A percentile compares a stretch with the other conserved stretches of the same genome.
These are phyloP conservation scores for Heterohyrax brucei DNA, from an alignment of 2,797 vertebrate genomes.

Conservation along the genomic window DNA sequence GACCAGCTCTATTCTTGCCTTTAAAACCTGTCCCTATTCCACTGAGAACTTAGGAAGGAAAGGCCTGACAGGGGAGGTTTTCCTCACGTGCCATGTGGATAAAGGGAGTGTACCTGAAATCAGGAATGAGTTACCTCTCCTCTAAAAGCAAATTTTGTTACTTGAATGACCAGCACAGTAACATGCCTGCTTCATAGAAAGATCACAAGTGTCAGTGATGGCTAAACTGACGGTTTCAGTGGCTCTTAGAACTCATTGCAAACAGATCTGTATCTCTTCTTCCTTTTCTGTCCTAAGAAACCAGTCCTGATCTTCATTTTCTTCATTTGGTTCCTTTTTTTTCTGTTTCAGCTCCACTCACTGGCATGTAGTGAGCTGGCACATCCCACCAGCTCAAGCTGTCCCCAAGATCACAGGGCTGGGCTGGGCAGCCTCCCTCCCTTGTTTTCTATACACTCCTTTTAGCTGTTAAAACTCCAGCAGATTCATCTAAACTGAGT, in stretches of 20 bases:
- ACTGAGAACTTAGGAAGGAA: conserved; percentile 47
- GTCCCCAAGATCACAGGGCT: fast-evolving
- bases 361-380: neutral
- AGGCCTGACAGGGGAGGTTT: conserved; percentile 38
- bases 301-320: neutral
- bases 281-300: neutral
- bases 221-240: neutral
- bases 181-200: neutral
- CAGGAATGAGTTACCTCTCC: conserved; percentile 20
- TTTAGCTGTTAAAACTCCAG: conserved; percentile 50
- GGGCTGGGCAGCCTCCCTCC: neutral
- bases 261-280: neutral
- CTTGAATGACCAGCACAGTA: neutral
- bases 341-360: conserved; percentile 23
- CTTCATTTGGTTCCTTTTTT: neutral
- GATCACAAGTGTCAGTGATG: neutral
- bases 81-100: conserved; percentile 30
- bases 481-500: neutral
- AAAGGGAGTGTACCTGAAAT: conserved; percentile 1
- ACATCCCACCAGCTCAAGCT: conserved; percentile 4
- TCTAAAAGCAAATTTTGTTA: conserved; percentile 43
- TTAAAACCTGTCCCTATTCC: conserved; percentile 58
- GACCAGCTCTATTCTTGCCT: conserved; percentile 60
- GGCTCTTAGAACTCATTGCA: neutral
- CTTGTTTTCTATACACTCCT: neutral